Base-by-base conservation (phyloP, 64 coral and sea anemone species). In the Acropora yongei region DNA sequence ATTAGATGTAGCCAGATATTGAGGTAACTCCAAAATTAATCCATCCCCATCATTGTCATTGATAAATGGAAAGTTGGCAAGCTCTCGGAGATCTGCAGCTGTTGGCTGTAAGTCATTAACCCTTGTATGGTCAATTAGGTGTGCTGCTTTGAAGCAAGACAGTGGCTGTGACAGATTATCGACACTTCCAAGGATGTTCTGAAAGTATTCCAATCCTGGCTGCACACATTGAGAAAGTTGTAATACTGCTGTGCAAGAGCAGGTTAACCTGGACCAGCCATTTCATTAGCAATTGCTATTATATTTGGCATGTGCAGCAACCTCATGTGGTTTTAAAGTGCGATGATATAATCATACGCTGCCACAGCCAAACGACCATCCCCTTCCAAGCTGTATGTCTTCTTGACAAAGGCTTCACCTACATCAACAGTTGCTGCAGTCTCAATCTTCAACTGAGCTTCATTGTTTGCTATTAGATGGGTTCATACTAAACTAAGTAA, bases 51-150 rank as follows among this genome's bases (percentile, higher is more conserved):
- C 51, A 60, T 51, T 60, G 57, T 81, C 78, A 60, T 81, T 81
- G 48, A 81, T 57, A 81, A 81, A 81, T 82, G 79, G 79, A 82
- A 82, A 82, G 79, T 55, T 65, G 60, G 50, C 19, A 47, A 57
- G 47, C 41, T 55, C 79, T 82, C 40, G 5, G 79, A 53, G 50
- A 82, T 82, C 60, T 82, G 50, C 47, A 60, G 79, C 79, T 57
- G 79, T 65, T 82, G 79, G 79, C 41, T 65, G 50, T 65, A 61
- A 61, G 50, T 65, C 50, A 60, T 82, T 57, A 60, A 82, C 80
- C 50, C 50, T 65, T 60, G 60, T 65, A 57, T 14, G 80, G 80
- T 65, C 20, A 47, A 82, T 82, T 41, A 65, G 50, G 50, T 19
- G 50, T 53, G 78, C 78, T 49, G 78, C 78, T 57, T 80, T 80